Evolutionary conservation across 2,888 invertebrate species (phyloP).

Genomic region (Drosophila recens): DNA sequence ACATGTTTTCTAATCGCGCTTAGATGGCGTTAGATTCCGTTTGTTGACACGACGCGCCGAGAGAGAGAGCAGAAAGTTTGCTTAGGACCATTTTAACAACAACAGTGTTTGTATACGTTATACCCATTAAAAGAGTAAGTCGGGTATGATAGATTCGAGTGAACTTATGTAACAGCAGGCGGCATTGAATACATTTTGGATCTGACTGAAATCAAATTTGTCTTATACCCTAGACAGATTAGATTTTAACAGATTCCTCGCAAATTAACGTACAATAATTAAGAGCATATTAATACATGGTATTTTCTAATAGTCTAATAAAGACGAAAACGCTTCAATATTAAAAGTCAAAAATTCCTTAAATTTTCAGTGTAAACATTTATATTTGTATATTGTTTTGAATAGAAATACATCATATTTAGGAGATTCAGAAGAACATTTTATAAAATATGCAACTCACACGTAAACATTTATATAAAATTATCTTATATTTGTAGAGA

Average conservation of each 20-base stretch:
- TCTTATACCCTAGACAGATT: background rate
- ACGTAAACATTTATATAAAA: slow-evolving; percentile 47
- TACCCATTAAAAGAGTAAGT: background rate
- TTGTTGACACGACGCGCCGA: slow-evolving; percentile 21
- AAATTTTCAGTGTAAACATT: slow-evolving; percentile 11
- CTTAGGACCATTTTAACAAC: slow-evolving; percentile 7
- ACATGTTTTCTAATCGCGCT: slow-evolving; percentile 50
- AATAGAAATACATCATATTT: slow-evolving; percentile 34
- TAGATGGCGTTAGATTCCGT: slow-evolving; percentile 28
- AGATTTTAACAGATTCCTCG: background rate
- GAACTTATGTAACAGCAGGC: background rate
- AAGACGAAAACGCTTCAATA: background rate
- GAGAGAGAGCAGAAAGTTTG: slow-evolving; percentile 14
- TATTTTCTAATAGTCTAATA: background rate
- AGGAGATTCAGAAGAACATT: slow-evolving; percentile 38
- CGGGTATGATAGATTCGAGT: background rate
- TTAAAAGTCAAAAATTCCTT: background rate
- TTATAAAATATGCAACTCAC: slow-evolving; percentile 31
- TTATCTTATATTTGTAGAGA: slow-evolving; percentile 49
- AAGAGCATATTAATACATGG: background rate
- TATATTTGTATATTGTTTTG: slow-evolving; percentile 34
- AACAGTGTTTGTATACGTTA: slow-evolving; percentile 8
- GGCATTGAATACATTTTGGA: background rate
- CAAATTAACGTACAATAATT: background rate
- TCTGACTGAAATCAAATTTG: background rate